Base-by-base conservation (phyloP, 2,113 vertebrate species). In the Colistium nudipinnis region DNA sequence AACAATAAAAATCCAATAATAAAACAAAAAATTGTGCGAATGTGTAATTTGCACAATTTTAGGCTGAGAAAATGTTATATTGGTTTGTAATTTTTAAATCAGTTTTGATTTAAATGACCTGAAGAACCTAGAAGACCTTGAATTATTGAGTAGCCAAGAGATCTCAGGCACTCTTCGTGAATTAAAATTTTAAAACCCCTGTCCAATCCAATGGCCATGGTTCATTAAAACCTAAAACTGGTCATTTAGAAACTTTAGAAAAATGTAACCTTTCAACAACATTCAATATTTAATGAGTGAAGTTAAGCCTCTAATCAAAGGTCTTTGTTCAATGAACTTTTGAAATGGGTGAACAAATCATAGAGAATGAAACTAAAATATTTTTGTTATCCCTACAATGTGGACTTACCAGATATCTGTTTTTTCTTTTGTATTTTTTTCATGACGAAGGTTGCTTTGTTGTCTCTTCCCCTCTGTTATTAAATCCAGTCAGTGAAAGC, bases 141-240 rank as follows among this genome's bases (percentile, higher is more conserved):
- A 87, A 89, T 90, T 89, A 90, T 87, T 89, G 78, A 88, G 69
- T 51, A 87, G 77, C 62, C 70, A 70, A 64, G 80, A 88, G 87
- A 89, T 82, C 67, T 47, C 63, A 74, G 70, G 80, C 75, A 80
- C 80, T 84, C 70, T 53, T 81, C 36, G 49, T 87, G 78, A 84
- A 89, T 88, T 80, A 87, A 81, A 84, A 54, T 70, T 86, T 86
- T 49, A 87, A 88, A 83, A 69, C 51, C 72, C 78, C 78, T 87
- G 80, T 88, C 89, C 88, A 83, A 90, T 85, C 80, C 70, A 85
- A 71, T 81, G 67, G 77, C 74, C n/a, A 65, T 78, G 62, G 76
- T 88, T 79, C 86, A 88, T 88, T 78, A 81, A 87, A 84, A 79
- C 45, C 65, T 67, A 70, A 86, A 87, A 87, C 63, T 76, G 63